Evolutionary conservation across 1,140 invertebrate species (phyloP).

Genomic region (Solenopsis invicta): DNA sequence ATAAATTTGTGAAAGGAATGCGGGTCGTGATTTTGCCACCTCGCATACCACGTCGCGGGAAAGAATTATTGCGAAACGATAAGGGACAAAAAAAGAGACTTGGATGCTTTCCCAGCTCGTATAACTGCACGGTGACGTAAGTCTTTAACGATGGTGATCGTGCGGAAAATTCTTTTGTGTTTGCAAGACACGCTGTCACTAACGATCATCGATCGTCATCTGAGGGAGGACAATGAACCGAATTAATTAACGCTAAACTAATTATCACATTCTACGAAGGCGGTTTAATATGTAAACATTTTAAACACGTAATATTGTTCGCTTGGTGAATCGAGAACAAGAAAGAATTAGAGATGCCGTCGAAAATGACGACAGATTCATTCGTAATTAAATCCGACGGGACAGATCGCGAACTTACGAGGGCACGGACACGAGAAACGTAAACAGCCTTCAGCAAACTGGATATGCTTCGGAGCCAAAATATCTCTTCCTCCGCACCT

Average conservation of each 20-base stretch:
- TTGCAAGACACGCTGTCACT: background rate
- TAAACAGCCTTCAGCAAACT: conserved; percentile 52
- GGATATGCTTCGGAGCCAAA: conserved; percentile 54
- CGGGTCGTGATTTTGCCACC: conserved; percentile 25
- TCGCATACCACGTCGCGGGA: conserved; percentile 6
- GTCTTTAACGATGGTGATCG: conserved; percentile 35
- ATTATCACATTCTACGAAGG: background rate
- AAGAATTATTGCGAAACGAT: conserved; percentile 70
- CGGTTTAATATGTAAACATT: background rate
- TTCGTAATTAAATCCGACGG: conserved; percentile 21
- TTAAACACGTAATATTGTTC: conserved; percentile 5
- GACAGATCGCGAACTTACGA: conserved; percentile 21
- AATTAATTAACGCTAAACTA: conserved; percentile 55
- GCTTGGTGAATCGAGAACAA: background rate
- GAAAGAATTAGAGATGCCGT: background rate
- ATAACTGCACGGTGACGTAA: conserved; percentile 52
- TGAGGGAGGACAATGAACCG: background rate
- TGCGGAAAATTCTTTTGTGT: conserved; percentile 54
- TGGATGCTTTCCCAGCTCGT: conserved; percentile 65
- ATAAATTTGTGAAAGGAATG: conserved; percentile 40
- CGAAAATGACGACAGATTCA: conserved; percentile 19
- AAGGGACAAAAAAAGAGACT: conserved; percentile 41
- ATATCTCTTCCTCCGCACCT: conserved; percentile 60
- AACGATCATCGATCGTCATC: background rate
- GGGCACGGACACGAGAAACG: conserved; percentile 24